Evolutionary conservation across 2,888 invertebrate genomes (phyloP).

Genomic region (Tricholauxania praeusta): DNA sequence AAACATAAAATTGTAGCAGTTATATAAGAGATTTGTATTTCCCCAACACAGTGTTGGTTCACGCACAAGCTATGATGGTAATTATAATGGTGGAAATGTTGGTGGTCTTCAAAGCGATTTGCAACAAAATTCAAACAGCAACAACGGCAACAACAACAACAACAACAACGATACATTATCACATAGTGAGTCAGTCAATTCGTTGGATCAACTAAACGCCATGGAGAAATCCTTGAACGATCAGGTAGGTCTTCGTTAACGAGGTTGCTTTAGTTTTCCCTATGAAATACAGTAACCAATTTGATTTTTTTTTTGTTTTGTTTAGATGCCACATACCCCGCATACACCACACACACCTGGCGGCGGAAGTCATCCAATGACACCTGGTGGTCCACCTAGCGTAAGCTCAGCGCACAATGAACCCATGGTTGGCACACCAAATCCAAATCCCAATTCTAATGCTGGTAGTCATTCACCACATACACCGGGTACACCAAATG

Average conservation of each 20-base stretch:
- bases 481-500: slow-evolving; percentile 64
- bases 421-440: slow-evolving; percentile 60
- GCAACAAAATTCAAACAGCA: slow-evolving; percentile 64
- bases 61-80: slow-evolving; percentile 55
- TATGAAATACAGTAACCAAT: no score
- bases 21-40: neutral
- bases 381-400: slow-evolving; percentile 83
- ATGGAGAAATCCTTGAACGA: slow-evolving; percentile 94
- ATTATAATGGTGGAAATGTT: slow-evolving; percentile 30
- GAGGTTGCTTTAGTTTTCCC: neutral
- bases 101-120: slow-evolving; percentile 51
- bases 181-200: slow-evolving; percentile 87
- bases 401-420: slow-evolving; percentile 76
- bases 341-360: slow-evolving; percentile 83
- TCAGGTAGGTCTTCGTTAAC: slow-evolving; percentile 73
- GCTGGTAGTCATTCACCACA: slow-evolving; percentile 67
- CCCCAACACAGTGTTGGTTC: slow-evolving; percentile 49
- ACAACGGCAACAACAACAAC: slow-evolving; percentile 47
- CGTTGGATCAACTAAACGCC: slow-evolving; percentile 90
- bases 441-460: slow-evolving; percentile 52
- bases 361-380: slow-evolving; percentile 80
- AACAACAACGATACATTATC: slow-evolving; percentile 79
- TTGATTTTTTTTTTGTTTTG: neutral
- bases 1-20: neutral
- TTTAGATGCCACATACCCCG: slow-evolving; percentile 84